Base-by-base conservation (phyloP, 2,797 vertebrate genomes). In the Choloepus didactylus region DNA sequence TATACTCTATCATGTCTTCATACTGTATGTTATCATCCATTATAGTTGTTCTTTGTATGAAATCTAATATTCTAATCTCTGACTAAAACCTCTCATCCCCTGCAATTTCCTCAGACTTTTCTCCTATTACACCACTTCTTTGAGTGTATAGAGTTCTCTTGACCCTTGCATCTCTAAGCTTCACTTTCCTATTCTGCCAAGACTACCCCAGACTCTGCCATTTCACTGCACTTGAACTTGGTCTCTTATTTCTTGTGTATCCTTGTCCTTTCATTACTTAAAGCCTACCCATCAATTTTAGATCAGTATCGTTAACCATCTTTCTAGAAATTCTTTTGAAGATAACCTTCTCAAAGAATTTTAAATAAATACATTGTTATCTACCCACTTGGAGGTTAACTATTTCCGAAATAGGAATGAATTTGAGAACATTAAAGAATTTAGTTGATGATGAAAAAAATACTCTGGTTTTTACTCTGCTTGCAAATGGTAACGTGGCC, bases 331-430 rank as follows among this genome's bases (percentile, higher is more conserved):
- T 81, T 87, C 4, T 73, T 87, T 87, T 64, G n/a, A 93, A 62
- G 41, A 51, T 87, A 25, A 49, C 27, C 80, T 64, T 64, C 25
- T 72, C 75, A 70, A 31, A 70, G 6, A 56, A n/a, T 35, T 92
- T 92, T 82, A 73, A 93, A 19, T 73, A 70, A 73, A 46, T 89
- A 62, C 67, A 18, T 56, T 46, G 21, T 81, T 91, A 87, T 73
- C n/a, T 16, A 66, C 81, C 25, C 49, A 35, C 12, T 41, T 82
- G 27, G 44, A 83, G 21, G 54, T 56, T 56, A 62, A 21, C 35
- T 12, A 82, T 67, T 87, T 92, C 66, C 27, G 76, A 62, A 77
- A 69, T 67, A 77, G 38, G 19, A 88, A 67, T 83, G 54, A 5
- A 18, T 91, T 80, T 25, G 82, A 44, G 41, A 44, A 6, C 41